phyloP scores from a whole-genome alignment of 2,113 vertebrate species.

The Hipposideros armiger region DNA sequence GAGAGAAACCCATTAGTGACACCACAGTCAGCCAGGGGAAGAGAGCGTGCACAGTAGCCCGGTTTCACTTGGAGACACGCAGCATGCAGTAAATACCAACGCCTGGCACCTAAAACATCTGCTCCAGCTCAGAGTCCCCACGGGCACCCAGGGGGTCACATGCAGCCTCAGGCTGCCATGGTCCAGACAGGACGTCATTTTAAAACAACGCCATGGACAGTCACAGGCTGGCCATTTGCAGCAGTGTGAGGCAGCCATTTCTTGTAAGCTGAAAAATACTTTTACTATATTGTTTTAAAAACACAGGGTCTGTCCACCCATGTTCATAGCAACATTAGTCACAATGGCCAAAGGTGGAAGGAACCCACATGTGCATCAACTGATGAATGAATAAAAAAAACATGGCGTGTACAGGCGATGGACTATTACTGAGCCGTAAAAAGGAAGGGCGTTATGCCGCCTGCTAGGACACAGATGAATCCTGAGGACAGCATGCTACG shows the following conservation, averaged over 20 bases:
- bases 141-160: not conserved
- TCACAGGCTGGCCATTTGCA: not conserved
- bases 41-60: conserved; percentile 54
- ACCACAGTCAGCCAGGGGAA: conserved; percentile 76
- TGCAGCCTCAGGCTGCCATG: not conserved
- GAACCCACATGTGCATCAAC: fast-evolving
- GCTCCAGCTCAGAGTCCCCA: not conserved
- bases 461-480: fast-evolving
- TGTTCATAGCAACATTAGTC: not conserved
- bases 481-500: not conserved
- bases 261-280: not conserved
- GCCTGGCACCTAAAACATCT: not conserved
- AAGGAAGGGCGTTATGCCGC: not conserved
- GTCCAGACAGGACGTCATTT: not conserved
- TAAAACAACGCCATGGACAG: not conserved
- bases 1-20: conserved; percentile 87
- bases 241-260: not conserved
- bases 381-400: fast-evolving
- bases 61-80: not conserved
- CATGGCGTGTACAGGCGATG: fast-evolving
- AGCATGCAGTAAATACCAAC: not conserved
- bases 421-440: no score
- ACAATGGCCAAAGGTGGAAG: not conserved
- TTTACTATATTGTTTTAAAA: not conserved
- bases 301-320: not conserved